phyloP scores from a whole-genome alignment of 2,797 vertebrate species.

The Coilia nasus region DNA sequence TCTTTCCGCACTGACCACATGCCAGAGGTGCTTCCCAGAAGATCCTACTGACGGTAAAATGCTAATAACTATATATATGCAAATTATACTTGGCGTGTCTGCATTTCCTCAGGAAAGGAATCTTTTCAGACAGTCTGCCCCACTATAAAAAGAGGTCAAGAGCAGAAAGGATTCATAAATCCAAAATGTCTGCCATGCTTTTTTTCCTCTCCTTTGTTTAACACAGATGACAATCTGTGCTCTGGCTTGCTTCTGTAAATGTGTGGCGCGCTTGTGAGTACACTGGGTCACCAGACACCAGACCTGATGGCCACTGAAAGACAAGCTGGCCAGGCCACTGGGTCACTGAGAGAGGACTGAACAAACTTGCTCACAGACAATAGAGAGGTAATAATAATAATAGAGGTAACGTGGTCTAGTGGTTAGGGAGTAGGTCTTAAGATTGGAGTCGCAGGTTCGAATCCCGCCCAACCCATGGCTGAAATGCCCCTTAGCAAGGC shows the following conservation, averaged over 20 bases:
- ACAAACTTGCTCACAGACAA: not conserved
- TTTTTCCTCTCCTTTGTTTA: too few relatives aligned
- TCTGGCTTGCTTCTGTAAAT: not conserved
- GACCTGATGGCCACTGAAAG: not conserved
- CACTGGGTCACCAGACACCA: not conserved
- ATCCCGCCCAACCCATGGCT: too few relatives aligned
- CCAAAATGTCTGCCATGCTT: not conserved
- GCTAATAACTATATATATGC: constrained; percentile 2
- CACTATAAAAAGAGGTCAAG: not conserved
- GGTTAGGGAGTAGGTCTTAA: too few relatives aligned
- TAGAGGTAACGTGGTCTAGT: too few relatives aligned
- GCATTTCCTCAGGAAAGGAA: not conserved
- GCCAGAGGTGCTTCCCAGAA: not conserved
- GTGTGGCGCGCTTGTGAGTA: not conserved
- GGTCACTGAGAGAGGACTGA: not conserved
- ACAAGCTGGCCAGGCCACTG: not conserved
- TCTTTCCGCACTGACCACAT: not conserved
- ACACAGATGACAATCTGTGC: not conserved
- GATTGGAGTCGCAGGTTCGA: too few relatives aligned
- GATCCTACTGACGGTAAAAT: not conserved
- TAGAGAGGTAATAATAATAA: not conserved
- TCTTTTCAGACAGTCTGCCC: not conserved
- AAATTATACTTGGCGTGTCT: not conserved
- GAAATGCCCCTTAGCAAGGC: too few relatives aligned
- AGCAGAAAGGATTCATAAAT: not conserved